These are phyloP conservation scores for Propithecus perrieri DNA, from an alignment of 2,797 vertebrate genomes.

Conservation along the genomic window DNA sequence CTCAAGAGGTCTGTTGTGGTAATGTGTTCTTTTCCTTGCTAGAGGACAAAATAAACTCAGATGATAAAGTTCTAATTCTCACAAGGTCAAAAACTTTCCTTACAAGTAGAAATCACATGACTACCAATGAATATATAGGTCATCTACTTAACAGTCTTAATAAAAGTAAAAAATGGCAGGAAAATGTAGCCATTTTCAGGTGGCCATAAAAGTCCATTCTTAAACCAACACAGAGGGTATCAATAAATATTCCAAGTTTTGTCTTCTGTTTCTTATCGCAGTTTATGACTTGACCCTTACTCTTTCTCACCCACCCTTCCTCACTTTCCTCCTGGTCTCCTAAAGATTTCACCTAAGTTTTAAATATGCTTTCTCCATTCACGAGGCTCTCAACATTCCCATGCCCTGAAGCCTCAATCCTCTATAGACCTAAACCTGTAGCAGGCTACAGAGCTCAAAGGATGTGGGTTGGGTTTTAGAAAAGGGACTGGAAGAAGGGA, in stretches of 20 bases:
- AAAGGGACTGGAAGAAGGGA: not conserved
- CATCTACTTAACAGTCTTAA: constrained; percentile 28
- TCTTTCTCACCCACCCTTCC: not conserved
- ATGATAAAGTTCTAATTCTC: constrained; percentile 73
- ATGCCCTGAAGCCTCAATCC: not conserved
- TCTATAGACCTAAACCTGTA: not conserved
- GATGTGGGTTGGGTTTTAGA: not conserved
- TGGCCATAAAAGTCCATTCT: not conserved
- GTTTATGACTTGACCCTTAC: not conserved
- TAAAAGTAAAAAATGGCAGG: constrained; percentile 60
- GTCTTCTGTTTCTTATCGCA: not conserved
- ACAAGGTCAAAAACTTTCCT: constrained; percentile 71
- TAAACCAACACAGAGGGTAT: not conserved
- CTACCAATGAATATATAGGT: constrained; percentile 20
- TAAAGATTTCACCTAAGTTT: not conserved
- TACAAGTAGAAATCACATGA: constrained; percentile 24
- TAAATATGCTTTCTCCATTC: not conserved
- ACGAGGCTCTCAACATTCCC: not conserved
- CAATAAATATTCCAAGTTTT: constrained; percentile 3
- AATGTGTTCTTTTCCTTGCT: constrained; percentile 69
- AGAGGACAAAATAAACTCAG: constrained; percentile 76
- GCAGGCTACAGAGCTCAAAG: not conserved
- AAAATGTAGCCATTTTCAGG: constrained; percentile 24
- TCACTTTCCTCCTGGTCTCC: not conserved
- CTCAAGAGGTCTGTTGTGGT: constrained; percentile 76